Evolutionary conservation across 2,797 vertebrate species (phyloP).

Genomic region (Smutsia gigantea): DNA sequence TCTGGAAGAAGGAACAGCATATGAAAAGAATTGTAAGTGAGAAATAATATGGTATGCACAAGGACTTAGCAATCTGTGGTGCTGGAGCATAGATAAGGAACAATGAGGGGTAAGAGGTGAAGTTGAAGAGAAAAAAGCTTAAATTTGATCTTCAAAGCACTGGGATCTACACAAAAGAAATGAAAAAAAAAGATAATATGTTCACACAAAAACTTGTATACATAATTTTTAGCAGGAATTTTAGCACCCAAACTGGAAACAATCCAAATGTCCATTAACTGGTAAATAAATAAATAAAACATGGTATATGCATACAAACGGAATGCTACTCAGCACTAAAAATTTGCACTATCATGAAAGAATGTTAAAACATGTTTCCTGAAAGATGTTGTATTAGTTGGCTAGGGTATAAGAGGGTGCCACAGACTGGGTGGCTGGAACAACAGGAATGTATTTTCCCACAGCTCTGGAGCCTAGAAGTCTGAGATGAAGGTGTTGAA

Average conservation of each 20-base stretch:
- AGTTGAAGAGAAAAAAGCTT: not conserved
- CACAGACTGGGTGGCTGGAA: not conserved
- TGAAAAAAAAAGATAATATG: not conserved
- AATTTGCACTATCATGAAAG: not conserved
- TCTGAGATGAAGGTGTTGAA: not conserved
- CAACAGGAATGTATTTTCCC: not conserved
- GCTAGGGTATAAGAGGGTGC: not conserved
- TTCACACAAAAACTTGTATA: not conserved
- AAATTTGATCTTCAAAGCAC: not conserved
- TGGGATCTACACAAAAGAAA: not conserved
- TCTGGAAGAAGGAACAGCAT: not conserved
- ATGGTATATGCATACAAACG: not conserved
- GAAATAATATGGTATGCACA: not conserved
- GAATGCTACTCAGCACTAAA: not conserved
- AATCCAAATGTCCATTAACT: not conserved
- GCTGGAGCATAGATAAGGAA: not conserved
- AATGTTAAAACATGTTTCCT: not conserved
- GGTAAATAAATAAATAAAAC: conserved; percentile 20
- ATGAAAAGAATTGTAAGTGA: not conserved
- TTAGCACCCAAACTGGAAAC: not conserved
- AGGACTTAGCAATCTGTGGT: not conserved
- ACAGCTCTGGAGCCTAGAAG: not conserved
- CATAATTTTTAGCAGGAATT: not conserved
- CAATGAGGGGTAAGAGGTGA: not conserved
- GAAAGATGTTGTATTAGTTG: not conserved